Conservation (phyloP, 2,113 vertebrate species). For the Calyptomena viridis region DNA sequence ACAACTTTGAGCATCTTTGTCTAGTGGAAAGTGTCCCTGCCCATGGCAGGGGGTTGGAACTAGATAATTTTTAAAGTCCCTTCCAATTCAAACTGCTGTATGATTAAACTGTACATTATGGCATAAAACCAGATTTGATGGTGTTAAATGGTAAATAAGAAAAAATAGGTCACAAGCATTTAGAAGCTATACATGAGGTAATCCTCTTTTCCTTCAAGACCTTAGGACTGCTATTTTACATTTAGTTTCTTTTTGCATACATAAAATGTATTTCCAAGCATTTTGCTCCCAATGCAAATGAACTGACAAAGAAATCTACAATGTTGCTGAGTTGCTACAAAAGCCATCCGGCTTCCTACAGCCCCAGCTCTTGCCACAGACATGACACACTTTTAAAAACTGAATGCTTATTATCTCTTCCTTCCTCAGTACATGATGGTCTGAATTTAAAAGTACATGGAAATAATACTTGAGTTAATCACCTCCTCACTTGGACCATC, state of each 20-base stretch:
- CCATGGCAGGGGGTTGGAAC: not conserved
- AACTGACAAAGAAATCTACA: not conserved
- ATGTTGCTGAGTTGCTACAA: not conserved
- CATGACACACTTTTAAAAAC: not conserved
- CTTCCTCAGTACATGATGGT: not conserved
- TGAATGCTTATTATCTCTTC: not conserved
- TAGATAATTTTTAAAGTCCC: not conserved
- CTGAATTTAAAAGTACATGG: not conserved
- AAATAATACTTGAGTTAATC: not conserved
- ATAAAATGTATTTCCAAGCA: not conserved
- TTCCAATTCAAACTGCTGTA: not conserved
- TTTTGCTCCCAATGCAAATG: not conserved
- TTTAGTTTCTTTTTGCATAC: not conserved
- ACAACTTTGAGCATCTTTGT: not conserved
- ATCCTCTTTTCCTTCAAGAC: not conserved
- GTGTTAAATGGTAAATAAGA: not conserved
- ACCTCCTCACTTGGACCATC: not conserved
- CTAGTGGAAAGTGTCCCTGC: not conserved
- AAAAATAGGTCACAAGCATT: not conserved
- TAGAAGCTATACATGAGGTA: not conserved
- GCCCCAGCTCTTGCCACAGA: not conserved
- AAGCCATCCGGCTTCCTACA: not conserved
- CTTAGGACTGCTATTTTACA: not conserved
- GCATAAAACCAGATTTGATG: not conserved
- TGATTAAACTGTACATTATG: not conserved